Evolutionary conservation across 64 coral and sea anemone species (phyloP).

Genomic region (Cladopsammia gracilis): DNA sequence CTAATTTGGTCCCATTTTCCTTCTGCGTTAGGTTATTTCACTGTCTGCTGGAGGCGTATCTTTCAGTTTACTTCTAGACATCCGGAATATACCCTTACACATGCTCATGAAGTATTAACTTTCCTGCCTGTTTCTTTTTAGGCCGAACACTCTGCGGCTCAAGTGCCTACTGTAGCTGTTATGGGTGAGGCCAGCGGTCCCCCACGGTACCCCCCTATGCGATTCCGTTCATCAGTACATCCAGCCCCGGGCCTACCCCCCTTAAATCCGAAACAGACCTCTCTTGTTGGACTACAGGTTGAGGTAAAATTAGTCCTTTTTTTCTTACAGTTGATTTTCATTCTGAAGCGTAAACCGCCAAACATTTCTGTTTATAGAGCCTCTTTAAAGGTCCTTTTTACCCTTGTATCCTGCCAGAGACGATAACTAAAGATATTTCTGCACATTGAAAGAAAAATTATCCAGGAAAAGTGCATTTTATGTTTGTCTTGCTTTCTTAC

Average conservation of each 20-base stretch:
- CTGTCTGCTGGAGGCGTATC: no score
- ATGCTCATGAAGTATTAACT: neutral
- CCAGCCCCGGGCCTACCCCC: constrained; percentile 89
- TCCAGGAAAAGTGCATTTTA: no score
- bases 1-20: no score
- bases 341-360: neutral
- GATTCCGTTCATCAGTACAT: constrained; percentile 94
- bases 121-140: constrained; percentile 22
- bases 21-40: no score
- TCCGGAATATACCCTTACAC: no score
- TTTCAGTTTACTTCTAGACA: no score
- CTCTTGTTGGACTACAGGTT: constrained; percentile 82
- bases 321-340: neutral
- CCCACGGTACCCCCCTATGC: constrained; percentile 85
- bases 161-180: constrained; percentile 90
- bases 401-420: no score
- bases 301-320: constrained; percentile 60
- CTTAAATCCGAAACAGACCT: constrained; percentile 76
- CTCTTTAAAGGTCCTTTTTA: no score
- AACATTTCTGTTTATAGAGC: no score
- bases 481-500: no score
- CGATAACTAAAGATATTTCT: no score
- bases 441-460: no score
- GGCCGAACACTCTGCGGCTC: constrained; percentile 82
- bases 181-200: constrained; percentile 83